Evolutionary conservation across 2,797 vertebrate genomes (phyloP).

Genomic region (Rhyacichthys aspro): DNA sequence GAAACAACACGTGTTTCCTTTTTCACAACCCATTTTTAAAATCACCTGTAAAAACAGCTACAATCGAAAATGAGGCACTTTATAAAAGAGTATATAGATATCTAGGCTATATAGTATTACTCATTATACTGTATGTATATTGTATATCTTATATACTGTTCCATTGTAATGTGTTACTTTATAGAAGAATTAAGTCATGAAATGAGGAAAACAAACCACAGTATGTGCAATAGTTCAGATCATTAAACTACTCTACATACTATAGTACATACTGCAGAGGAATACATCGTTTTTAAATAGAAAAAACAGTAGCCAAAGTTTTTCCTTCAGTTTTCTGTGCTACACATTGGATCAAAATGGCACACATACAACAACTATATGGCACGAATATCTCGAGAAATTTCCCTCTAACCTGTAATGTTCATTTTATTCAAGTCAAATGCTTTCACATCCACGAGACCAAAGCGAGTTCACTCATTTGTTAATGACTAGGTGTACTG

Average conservation of each 20-base stretch:
- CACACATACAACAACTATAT: not conserved
- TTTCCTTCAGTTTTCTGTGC: conserved; percentile 45
- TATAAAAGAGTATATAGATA: conserved; percentile 82
- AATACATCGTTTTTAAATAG: conserved; percentile 61
- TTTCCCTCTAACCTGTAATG: conserved; percentile 9
- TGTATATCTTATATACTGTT: conserved; percentile 79
- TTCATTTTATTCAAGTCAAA: not conserved
- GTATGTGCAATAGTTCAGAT: conserved; percentile 64
- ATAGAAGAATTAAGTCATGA: conserved; percentile 58
- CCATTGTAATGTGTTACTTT: conserved; percentile 78
- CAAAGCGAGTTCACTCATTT: no score
- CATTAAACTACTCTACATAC: conserved; percentile 51
- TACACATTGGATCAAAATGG: conserved; percentile 33
- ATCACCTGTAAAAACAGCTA: conserved; percentile 85
- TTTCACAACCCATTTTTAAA: conserved; percentile 75
- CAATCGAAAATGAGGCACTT: conserved; percentile 89
- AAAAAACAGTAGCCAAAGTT: conserved; percentile 58
- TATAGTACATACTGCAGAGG: conserved; percentile 65
- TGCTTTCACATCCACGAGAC: not conserved
- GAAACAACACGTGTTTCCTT: conserved; percentile 54
- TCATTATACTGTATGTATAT: conserved; percentile 77
- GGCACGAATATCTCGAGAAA: not conserved
- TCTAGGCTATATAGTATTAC: conserved; percentile 78
- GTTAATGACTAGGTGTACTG: no score
- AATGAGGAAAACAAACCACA: conserved; percentile 62